A percentile compares a stretch with the other conserved stretches of the same genome.
Evolutionary conservation across 2,888 invertebrate genomes (phyloP).

Genomic region (Tenthredo scrophulariae): DNA sequence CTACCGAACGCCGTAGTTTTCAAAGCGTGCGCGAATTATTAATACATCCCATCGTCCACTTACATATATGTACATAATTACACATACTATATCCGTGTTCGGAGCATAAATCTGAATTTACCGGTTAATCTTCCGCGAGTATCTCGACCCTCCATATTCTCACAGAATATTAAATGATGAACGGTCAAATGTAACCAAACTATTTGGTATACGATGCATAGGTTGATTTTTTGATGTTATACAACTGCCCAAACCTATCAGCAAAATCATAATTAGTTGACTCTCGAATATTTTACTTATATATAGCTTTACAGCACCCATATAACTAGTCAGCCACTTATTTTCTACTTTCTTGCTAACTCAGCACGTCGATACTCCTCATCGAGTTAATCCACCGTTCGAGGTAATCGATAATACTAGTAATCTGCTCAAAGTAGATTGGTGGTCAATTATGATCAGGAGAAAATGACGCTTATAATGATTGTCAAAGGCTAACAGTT

Average conservation of each 20-base stretch:
- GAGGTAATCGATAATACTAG: slow-evolving; percentile 77
- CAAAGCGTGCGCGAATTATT: slow-evolving; percentile 32
- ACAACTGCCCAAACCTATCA: neutral
- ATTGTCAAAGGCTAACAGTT: slow-evolving; percentile 70
- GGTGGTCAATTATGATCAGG: slow-evolving; percentile 63
- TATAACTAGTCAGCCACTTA: neutral
- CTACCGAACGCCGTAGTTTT: slow-evolving; percentile 50
- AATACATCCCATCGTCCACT: neutral
- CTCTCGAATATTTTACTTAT: neutral
- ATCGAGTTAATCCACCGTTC: slow-evolving; percentile 76
- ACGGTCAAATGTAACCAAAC: neutral
- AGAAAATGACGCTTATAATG: slow-evolving; percentile 76
- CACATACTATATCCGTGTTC: neutral
- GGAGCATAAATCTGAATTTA: slow-evolving; percentile 18
- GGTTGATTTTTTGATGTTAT: neutral
- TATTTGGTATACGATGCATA: neutral
- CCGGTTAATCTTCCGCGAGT: slow-evolving; percentile 21
- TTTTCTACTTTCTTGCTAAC: slow-evolving; percentile 18
- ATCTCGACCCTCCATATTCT: slow-evolving; percentile 11
- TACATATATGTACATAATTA: neutral
- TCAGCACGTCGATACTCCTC: slow-evolving; percentile 65
- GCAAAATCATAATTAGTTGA: neutral
- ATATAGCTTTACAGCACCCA: neutral
- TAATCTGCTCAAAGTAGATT: slow-evolving; percentile 74
- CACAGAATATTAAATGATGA: slow-evolving; percentile 10